Evolutionary conservation across 2,113 vertebrate genomes (phyloP).

Genomic region (Anas platyrhynchos): DNA sequence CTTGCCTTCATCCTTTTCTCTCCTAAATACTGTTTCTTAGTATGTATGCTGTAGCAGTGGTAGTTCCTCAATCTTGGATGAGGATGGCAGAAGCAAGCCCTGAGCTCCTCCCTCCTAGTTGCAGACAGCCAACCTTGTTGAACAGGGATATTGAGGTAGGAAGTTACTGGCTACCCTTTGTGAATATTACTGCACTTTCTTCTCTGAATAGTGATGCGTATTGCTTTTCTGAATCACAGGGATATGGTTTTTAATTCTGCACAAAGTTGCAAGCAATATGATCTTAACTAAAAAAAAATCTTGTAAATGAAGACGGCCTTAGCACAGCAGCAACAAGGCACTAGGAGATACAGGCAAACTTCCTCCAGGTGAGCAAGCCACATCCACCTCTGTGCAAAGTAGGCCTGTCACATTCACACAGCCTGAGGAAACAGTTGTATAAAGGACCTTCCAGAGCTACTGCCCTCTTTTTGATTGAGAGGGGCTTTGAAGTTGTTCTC

Average conservation of each 20-base stretch:
- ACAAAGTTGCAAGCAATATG: background rate
- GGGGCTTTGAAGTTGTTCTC: accelerated
- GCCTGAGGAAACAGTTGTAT: accelerated
- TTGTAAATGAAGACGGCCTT: background rate
- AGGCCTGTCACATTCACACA: too few species aligned
- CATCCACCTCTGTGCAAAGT: too few species aligned
- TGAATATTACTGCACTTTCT: too few species aligned
- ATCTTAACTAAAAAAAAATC: background rate
- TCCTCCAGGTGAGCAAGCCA: background rate
- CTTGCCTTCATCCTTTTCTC: background rate
- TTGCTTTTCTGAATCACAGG: accelerated
- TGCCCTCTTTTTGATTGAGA: accelerated
- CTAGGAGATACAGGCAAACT: background rate
- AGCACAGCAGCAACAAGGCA: background rate
- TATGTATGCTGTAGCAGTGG: too few species aligned
- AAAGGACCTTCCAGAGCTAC: accelerated
- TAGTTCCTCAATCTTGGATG: background rate
- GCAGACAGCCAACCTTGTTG: background rate
- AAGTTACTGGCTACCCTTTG: background rate
- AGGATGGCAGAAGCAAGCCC: background rate
- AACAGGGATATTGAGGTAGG: accelerated
- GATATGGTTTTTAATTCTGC: background rate
- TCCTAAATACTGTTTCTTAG: too few species aligned
- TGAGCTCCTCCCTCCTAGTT: accelerated
- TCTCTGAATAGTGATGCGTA: background rate